phyloP scores from a whole-genome alignment of 1,140 invertebrate species.

The Brachionus manjavacas region DNA sequence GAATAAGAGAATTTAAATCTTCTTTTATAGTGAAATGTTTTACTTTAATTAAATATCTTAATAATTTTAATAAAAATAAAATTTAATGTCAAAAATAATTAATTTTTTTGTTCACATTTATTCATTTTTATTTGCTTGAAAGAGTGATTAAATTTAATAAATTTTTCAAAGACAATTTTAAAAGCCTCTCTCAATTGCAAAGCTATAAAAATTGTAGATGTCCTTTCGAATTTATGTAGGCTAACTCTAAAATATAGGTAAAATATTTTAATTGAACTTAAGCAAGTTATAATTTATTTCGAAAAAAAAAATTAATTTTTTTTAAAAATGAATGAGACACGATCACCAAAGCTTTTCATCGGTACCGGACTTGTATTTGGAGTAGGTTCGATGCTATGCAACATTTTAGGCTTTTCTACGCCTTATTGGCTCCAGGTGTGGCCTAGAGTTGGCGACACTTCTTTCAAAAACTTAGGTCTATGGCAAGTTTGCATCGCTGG shows the following conservation, averaged over 20 bases:
- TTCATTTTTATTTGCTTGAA: not conserved
- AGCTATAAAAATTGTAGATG: not conserved
- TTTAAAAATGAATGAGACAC: slow-evolving; percentile 39
- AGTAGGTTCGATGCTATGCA: slow-evolving; percentile 32
- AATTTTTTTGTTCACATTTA: not conserved
- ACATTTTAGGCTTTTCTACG: slow-evolving; percentile 44
- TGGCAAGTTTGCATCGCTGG: slow-evolving; percentile 46
- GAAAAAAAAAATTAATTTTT: not conserved
- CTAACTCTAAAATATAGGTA: not conserved
- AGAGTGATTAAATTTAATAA: not conserved
- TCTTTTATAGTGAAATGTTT: not conserved
- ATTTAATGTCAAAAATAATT: not conserved
- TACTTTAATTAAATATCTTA: not conserved
- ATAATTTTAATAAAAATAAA: not conserved
- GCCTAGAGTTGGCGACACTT: slow-evolving; percentile 44
- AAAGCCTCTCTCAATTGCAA: not conserved
- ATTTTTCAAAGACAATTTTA: not conserved
- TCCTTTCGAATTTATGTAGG: not conserved
- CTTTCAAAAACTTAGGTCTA: slow-evolving; percentile 44
- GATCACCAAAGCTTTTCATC: slow-evolving; percentile 39
- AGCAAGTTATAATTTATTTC: not conserved
- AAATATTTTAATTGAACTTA: slow-evolving; percentile 20
- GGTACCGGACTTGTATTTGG: slow-evolving; percentile 32
- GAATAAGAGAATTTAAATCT: slow-evolving; percentile 19
- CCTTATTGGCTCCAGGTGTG: slow-evolving; percentile 46